These are phyloP conservation scores for Chrysocyon brachyurus DNA, from an alignment of 2,797 vertebrate species.

Conservation along the genomic window DNA sequence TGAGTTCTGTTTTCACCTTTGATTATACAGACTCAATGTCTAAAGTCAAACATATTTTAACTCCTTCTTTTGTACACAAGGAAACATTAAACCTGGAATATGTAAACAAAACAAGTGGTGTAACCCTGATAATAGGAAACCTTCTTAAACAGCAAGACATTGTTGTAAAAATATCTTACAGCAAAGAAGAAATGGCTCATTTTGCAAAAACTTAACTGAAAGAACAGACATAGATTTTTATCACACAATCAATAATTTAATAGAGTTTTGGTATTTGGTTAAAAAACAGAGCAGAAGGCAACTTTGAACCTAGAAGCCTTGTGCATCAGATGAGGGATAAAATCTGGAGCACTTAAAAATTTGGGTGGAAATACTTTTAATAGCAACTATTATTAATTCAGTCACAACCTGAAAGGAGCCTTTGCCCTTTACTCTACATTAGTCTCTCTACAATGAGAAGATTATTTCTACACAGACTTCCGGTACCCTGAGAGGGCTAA, in stretches of 20 bases:
- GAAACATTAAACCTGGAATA: conserved; percentile 67
- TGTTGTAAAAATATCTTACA: conserved; percentile 65
- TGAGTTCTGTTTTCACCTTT: conserved; percentile 65
- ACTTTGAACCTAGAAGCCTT: conserved; percentile 44
- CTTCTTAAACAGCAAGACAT: conserved; percentile 66
- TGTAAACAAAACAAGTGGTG: conserved; percentile 66
- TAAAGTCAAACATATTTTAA: conserved; percentile 73
- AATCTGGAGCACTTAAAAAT: conserved; percentile 55
- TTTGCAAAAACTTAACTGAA: conserved; percentile 68
- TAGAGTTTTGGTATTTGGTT: conserved; percentile 62
- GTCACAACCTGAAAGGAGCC: neutral
- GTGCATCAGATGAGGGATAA: neutral
- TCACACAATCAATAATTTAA: conserved; percentile 66
- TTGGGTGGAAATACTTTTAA: conserved; percentile 46
- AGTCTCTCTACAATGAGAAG: neutral
- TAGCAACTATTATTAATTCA: conserved; percentile 15
- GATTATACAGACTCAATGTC: conserved; percentile 70
- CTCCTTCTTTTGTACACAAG: conserved; percentile 49
- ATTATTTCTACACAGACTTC: neutral
- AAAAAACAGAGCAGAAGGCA: conserved; percentile 66
- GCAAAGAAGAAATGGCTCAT: conserved; percentile 72
- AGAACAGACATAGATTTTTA: conserved; percentile 55
- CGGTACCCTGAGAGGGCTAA: neutral
- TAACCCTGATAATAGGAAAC: conserved; percentile 57
- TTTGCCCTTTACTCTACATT: conserved; percentile 10